Conservation (phyloP, 2,888 invertebrate genomes). For the Tetramorium bicarinatum region DNA sequence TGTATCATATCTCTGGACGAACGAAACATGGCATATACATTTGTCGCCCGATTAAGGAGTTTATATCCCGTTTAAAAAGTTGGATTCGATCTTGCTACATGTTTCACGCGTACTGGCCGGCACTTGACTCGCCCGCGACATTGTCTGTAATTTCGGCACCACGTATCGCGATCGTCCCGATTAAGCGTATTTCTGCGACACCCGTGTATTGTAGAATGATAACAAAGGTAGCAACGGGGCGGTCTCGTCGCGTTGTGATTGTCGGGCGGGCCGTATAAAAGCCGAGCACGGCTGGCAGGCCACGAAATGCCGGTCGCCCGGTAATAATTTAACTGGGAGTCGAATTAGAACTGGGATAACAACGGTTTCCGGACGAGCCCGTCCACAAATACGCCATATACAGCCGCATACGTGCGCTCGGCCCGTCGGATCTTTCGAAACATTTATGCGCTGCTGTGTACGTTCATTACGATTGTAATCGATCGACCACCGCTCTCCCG, state of each 20-base stretch:
- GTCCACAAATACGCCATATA: slow-evolving; percentile 73
- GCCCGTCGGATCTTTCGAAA: slow-evolving; percentile 67
- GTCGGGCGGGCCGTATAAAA: slow-evolving; percentile 58
- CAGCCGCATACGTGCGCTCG: slow-evolving; percentile 52
- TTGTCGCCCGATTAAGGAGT: not conserved
- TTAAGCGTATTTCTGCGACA: slow-evolving; percentile 57
- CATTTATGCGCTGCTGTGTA: slow-evolving; percentile 62
- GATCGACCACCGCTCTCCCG: slow-evolving; percentile 63
- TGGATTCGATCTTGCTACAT: not conserved
- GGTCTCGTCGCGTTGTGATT: slow-evolving; percentile 65
- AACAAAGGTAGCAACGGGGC: slow-evolving; percentile 64
- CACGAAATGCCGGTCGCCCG: slow-evolving; percentile 77
- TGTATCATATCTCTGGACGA: not conserved
- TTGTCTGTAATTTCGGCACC: not conserved
- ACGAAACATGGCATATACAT: no score
- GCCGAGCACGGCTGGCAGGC: slow-evolving; percentile 68
- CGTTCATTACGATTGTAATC: slow-evolving; percentile 76
- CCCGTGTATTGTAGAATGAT: slow-evolving; percentile 58
- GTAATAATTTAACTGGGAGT: slow-evolving; percentile 83
- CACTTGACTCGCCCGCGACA: not conserved
- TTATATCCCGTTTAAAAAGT: not conserved
- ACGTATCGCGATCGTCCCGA: slow-evolving; percentile 30
- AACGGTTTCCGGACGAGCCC: slow-evolving; percentile 74
- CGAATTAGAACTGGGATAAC: slow-evolving; percentile 82
- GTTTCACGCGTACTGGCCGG: not conserved